These are phyloP conservation scores for Isoperla grammatica DNA, from an alignment of 2,888 invertebrate species.

Conservation along the genomic window DNA sequence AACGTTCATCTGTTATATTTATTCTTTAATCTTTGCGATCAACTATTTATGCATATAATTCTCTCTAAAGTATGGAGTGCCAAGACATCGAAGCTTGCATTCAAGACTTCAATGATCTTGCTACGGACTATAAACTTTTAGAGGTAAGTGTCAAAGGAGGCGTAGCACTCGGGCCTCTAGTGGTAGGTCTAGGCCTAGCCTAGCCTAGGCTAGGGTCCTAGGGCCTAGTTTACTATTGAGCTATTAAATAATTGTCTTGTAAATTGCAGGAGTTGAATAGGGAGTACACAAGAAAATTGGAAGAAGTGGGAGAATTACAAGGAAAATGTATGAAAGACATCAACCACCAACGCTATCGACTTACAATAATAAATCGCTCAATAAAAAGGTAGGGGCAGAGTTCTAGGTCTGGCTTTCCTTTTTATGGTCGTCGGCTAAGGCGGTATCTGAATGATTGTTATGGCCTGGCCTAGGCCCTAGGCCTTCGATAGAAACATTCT, in stretches of 20 bases:
- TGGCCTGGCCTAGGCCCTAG: too few species aligned
- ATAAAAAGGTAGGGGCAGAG: conserved; percentile 83
- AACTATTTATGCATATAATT: conserved; percentile 13
- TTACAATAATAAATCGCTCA: conserved; percentile 71
- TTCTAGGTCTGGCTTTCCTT: too few species aligned
- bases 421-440: too few species aligned
- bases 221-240: too few species aligned
- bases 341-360: conserved; percentile 85
- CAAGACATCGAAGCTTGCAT: conserved; percentile 53
- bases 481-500: too few species aligned
- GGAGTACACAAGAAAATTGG: conserved; percentile 77
- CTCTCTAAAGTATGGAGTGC: conserved; percentile 47
- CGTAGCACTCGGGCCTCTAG: too few species aligned
- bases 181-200: background rate
- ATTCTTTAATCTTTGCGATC: background rate
- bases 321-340: conserved; percentile 83
- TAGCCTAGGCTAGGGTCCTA: background rate
- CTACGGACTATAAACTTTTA: conserved; percentile 69
- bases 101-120: conserved; percentile 76
- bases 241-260: too few species aligned
- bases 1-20: too few species aligned
- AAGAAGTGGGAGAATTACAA: conserved; percentile 77
- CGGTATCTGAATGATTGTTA: too few species aligned
- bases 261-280: conserved; percentile 64
- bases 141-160: conserved; percentile 55